A percentile compares a stretch with the other conserved stretches of the same genome.
phyloP scores from a whole-genome alignment of 2,888 invertebrate genomes.

The Napeogenes inachia region DNA sequence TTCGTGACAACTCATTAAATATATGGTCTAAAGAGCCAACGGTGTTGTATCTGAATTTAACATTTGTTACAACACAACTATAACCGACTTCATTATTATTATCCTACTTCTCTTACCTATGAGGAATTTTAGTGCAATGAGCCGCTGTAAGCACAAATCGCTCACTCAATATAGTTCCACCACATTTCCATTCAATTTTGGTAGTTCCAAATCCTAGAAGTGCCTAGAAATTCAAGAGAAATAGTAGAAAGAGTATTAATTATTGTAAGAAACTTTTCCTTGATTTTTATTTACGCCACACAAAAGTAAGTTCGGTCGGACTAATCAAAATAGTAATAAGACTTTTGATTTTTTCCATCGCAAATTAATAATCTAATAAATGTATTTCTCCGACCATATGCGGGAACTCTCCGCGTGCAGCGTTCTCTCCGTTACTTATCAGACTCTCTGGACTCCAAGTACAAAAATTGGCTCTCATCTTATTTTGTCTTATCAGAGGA shows the following conservation, averaged over 20 bases:
- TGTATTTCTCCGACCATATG: constrained; percentile 32
- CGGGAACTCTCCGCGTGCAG: constrained; percentile 34
- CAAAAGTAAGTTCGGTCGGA: too few species aligned
- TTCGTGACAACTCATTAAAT: too few species aligned
- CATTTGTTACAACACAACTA: too few species aligned
- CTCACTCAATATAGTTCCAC: constrained; percentile 47
- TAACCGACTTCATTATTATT: too few species aligned
- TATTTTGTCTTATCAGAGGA: constrained; percentile 20
- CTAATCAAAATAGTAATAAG: too few species aligned
- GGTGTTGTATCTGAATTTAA: too few species aligned
- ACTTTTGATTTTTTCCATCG: too few species aligned
- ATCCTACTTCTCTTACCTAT: background rate
- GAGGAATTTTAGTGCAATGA: constrained; percentile 37
- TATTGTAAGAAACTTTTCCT: too few species aligned
- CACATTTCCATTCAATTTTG: constrained; percentile 41
- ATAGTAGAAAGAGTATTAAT: too few species aligned
- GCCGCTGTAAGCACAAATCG: constrained; percentile 50
- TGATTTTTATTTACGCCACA: too few species aligned
- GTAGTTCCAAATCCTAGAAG: constrained; percentile 39
- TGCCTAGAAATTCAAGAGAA: constrained; percentile 34
- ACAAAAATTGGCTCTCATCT: constrained; percentile 30
- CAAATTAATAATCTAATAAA: background rate
- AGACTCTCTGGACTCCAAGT: constrained; percentile 32
- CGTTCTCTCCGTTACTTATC: constrained; percentile 33
- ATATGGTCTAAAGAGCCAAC: too few species aligned